Base-by-base conservation (phyloP, 2,797 vertebrate genomes). In the Myiotriccus ornatus region DNA sequence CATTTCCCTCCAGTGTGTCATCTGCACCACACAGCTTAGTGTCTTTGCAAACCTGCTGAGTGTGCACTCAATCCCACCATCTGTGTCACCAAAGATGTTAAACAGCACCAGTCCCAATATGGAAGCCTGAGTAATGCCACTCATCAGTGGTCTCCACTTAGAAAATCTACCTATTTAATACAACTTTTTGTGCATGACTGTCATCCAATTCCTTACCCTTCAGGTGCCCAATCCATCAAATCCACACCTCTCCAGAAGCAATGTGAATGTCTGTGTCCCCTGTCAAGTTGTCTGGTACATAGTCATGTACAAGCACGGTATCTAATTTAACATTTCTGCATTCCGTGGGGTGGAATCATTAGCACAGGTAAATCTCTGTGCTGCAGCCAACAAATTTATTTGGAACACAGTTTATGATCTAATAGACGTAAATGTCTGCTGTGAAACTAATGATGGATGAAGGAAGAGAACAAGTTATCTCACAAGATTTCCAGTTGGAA, bases 361-460 rank as follows among this genome's bases (percentile, higher is more conserved):
- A 88, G 56, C 9, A 4, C 56, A 91, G 70, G 88, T 79, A 90
- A 82, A 89, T 84, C 47, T 87, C 88, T 65, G 8, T 43, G 41
- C 55, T 90, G 39, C 64, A 90, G 59, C 39, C 70, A 90, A 83
- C 43, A 84, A 60, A 73, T 94, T 90, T 90, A 79, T 89, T 59
- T 92, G 77, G 93, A 59, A 90, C 12, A 49, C 21, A 59, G 55
- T 93, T 93, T 95, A 92, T 92, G 92, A 94, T 88, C 83, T 82
- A 64, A 81, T 89, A 76, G 78, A 94, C 90, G 88, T 93, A 95
- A 94, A 93, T 89, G 41, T 84, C 90, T 96, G 28, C 90, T 74
- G 56, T 84, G 74, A 96, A 93, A 79, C 55, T 70, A 87, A 32
- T 69, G 84, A 96, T 89, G 68, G 77, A 94, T 95, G 91, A 79